Evolutionary conservation across 1,140 invertebrate species (phyloP).

Genomic region (Anadara kagoshimensis): DNA sequence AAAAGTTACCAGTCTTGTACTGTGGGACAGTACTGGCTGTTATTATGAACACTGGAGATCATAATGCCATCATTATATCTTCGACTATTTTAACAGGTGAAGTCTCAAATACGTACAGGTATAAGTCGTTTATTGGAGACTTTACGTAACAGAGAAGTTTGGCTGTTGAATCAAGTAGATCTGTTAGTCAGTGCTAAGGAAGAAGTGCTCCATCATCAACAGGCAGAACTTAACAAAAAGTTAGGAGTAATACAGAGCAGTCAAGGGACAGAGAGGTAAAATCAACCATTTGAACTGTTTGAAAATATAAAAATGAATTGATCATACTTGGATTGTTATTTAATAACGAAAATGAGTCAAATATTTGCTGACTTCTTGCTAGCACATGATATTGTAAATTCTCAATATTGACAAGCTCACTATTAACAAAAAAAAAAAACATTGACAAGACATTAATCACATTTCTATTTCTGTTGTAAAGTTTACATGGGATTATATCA

Average conservation of each 20-base stretch:
- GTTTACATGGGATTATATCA: background rate
- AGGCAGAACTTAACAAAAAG: constrained; percentile 60
- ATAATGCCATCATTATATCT: no score
- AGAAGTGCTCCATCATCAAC: constrained; percentile 62
- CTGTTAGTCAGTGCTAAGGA: constrained; percentile 62
- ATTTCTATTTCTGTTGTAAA: background rate
- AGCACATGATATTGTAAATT: no score
- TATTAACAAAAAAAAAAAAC: background rate
- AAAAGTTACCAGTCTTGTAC: no score
- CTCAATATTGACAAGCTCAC: background rate
- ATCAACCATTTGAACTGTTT: background rate
- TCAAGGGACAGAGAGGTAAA: background rate
- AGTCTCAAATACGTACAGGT: constrained; percentile 60
- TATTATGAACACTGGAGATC: background rate
- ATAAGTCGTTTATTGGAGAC: constrained; percentile 66
- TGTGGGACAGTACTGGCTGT: no score
- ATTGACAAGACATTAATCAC: background rate
- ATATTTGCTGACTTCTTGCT: background rate
- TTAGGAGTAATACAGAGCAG: constrained; percentile 57
- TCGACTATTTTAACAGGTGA: constrained; percentile 50
- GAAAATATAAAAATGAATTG: constrained; percentile 36
- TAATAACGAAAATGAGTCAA: background rate
- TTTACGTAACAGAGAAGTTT: constrained; percentile 64
- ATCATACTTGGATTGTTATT: constrained; percentile 1
- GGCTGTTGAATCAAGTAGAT: constrained; percentile 65